These are phyloP conservation scores for Plagodis dolabraria DNA, from an alignment of 2,888 invertebrate species.

Conservation along the genomic window DNA sequence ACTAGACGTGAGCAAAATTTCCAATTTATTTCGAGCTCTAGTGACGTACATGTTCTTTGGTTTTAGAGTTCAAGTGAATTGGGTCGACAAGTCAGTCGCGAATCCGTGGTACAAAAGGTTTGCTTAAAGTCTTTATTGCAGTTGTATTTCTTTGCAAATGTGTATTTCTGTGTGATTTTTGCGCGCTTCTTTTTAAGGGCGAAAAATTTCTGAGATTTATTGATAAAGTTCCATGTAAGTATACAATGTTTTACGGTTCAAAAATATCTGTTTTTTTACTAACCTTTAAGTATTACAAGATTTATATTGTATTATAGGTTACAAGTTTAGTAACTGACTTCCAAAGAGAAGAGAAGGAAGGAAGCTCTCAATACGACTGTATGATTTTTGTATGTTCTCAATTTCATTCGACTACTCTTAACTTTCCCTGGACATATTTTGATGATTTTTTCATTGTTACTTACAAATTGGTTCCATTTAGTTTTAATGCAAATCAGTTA, in stretches of 20 bases:
- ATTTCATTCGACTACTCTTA: too few species aligned
- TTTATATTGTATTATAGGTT: too few species aligned
- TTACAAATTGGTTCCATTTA: too few species aligned
- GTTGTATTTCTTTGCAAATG: constrained; percentile 64
- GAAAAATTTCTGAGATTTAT: constrained; percentile 29
- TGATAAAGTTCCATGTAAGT: constrained; percentile 10
- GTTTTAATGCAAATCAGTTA: too few species aligned
- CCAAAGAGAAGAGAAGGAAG: too few species aligned
- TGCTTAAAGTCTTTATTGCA: constrained; percentile 58
- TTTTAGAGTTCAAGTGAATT: constrained; percentile 27
- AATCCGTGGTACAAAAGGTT: constrained; percentile 47
- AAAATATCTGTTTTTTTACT: neutral
- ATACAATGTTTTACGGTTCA: constrained; percentile 13
- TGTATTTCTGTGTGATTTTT: constrained; percentile 54
- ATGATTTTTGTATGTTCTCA: too few species aligned
- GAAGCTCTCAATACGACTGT: too few species aligned
- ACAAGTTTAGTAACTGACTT: too few species aligned
- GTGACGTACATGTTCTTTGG: constrained; percentile 5
- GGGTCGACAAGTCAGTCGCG: constrained; percentile 31
- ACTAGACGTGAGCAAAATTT: constrained; percentile 35
- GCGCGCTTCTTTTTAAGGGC: constrained; percentile 37
- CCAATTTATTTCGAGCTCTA: constrained; percentile 37
- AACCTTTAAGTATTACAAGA: too few species aligned
- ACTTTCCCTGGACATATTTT: too few species aligned
- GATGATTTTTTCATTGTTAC: too few species aligned